Conservation (phyloP, 2,113 vertebrate genomes). For the Leucoraja erinaceus region DNA sequence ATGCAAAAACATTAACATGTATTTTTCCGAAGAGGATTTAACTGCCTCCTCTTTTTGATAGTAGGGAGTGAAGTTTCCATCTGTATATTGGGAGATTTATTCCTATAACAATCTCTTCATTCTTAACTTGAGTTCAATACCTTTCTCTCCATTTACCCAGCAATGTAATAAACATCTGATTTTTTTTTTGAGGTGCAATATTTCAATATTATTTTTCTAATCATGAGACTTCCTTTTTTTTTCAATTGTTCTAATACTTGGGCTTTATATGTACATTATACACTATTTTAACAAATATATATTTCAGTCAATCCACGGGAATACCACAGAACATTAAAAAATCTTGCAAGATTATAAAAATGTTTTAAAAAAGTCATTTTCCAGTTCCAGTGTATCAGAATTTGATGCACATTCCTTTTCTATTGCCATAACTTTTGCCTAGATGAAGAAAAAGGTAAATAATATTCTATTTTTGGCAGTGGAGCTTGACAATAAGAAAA, state of each 20-base stretch:
- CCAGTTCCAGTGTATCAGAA: not conserved
- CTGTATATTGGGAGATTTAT: not conserved
- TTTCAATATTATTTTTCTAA: not conserved
- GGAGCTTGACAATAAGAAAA: not conserved
- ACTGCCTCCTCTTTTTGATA: not conserved
- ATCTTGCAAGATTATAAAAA: not conserved
- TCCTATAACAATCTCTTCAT: not conserved
- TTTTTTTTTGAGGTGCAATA: not conserved
- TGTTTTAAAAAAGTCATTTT: not conserved
- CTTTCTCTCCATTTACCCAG: not conserved
- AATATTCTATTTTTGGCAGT: not conserved
- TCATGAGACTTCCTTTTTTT: not conserved
- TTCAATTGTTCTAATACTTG: not conserved
- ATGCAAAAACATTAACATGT: not conserved
- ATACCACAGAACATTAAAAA: not conserved
- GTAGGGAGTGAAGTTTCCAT: not conserved
- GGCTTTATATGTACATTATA: not conserved
- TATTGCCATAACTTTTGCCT: not conserved
- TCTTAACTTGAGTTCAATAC: not conserved
- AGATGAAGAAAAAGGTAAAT: not conserved
- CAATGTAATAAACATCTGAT: not conserved
- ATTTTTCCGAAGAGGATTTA: not conserved
- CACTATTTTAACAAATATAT: not conserved
- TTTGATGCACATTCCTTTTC: not conserved
- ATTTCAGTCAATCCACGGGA: not conserved